Percentiles rank a stretch among this genome's conserved stretches.
Evolutionary conservation across 2,888 invertebrate genomes (phyloP).

Genomic region (Zaprionus lineosus): DNA sequence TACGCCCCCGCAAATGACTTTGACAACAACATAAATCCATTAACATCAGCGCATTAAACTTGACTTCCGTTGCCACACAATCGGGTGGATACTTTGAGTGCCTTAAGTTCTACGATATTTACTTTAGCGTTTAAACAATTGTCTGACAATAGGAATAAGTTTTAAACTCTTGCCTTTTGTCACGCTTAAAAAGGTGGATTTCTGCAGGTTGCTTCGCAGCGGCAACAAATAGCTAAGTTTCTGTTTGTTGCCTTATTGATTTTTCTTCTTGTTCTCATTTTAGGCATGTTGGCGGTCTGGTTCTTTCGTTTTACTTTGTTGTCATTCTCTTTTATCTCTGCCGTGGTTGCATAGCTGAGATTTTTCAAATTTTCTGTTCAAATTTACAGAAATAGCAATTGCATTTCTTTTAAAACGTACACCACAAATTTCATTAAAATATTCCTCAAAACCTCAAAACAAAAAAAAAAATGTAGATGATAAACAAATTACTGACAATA

Average conservation of each 20-base stretch:
- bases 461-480: too few species aligned
- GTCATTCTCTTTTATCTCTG: constrained; percentile 33
- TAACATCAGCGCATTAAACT: constrained; percentile 50
- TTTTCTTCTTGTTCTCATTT: constrained; percentile 35
- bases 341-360: constrained; percentile 23
- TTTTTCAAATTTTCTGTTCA: constrained; percentile 7
- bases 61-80: constrained; percentile 16
- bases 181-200: constrained; percentile 15
- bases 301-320: constrained; percentile 38
- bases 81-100: neutral
- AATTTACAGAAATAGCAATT: neutral
- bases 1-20: constrained; percentile 36
- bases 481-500: too few species aligned
- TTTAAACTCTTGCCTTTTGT: constrained; percentile 25
- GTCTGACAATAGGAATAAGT: constrained; percentile 23
- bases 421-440: neutral
- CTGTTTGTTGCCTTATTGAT: constrained; percentile 64
- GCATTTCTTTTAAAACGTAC: too few species aligned
- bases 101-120: neutral
- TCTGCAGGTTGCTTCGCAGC: constrained; percentile 33
- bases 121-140: constrained; percentile 38
- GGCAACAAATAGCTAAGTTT: constrained; percentile 29
- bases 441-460: neutral
- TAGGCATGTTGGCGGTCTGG: constrained; percentile 7
- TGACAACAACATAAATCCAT: constrained; percentile 64